Conservation (phyloP, 2,797 vertebrate genomes). For the Aythya fuligula region DNA sequence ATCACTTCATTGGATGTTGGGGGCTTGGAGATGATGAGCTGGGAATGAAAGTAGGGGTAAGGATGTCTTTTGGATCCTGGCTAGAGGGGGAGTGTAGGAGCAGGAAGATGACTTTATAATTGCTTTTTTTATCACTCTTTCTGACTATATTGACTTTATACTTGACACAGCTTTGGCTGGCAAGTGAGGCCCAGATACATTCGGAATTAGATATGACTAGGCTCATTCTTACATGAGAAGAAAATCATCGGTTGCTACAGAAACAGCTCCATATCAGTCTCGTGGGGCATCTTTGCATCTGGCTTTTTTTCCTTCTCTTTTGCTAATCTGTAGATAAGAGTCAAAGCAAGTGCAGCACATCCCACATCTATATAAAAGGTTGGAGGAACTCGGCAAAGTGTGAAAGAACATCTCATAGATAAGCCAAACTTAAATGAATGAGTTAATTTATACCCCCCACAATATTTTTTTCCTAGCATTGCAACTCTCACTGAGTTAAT, state of each 20-base stretch:
- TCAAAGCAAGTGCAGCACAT: constrained; percentile 58
- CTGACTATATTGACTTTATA: constrained; percentile 58
- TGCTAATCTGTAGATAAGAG: constrained; percentile 70
- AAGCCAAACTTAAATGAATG: constrained; percentile 72
- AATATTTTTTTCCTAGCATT: constrained; percentile 44
- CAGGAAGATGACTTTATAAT: constrained; percentile 62
- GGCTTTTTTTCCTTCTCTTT: constrained; percentile 66
- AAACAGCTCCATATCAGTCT: constrained; percentile 68
- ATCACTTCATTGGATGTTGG: not conserved
- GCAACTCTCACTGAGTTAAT: constrained; percentile 55
- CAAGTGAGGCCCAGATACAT: constrained; percentile 65
- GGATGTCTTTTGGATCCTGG: not conserved
- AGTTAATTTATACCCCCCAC: constrained; percentile 59
- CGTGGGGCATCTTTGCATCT: constrained; percentile 65
- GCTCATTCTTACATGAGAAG: constrained; percentile 61
- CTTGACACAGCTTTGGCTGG: constrained; percentile 63
- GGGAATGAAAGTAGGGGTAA: not conserved
- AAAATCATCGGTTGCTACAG: constrained; percentile 68
- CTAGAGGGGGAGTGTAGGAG: not conserved
- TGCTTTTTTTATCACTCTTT: constrained; percentile 52
- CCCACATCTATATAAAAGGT: constrained; percentile 62
- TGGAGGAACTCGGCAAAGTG: constrained; percentile 55
- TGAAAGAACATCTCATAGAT: constrained; percentile 66
- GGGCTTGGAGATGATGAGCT: not conserved
- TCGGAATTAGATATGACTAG: constrained; percentile 56